These are phyloP conservation scores for Tachysurus vachellii DNA, from an alignment of 2,113 vertebrate species.

Conservation along the genomic window DNA sequence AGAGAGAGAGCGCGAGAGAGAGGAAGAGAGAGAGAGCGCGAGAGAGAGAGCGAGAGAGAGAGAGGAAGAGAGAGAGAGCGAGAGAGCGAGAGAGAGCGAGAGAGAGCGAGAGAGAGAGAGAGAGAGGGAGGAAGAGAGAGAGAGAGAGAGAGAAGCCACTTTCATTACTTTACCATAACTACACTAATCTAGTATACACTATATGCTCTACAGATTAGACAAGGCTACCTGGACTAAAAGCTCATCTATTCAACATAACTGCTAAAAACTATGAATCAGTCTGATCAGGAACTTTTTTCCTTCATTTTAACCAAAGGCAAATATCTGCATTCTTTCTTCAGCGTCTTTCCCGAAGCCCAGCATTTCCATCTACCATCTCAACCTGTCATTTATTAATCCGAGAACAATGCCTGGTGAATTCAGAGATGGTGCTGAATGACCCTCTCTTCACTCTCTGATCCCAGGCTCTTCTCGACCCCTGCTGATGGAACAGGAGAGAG, in stretches of 20 bases:
- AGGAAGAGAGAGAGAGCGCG: too few relatives aligned
- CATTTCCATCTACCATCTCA: background rate
- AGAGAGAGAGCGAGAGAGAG: too few relatives aligned
- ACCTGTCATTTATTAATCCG: slow-evolving; percentile 18
- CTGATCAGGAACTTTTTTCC: background rate
- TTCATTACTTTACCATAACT: background rate
- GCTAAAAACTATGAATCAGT: background rate
- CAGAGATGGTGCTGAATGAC: slow-evolving; percentile 4
- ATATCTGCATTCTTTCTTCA: background rate
- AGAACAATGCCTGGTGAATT: background rate
- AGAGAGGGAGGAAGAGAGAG: too few relatives aligned
- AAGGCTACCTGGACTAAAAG: background rate
- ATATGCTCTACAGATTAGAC: background rate
- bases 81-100: background rate
- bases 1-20: too few relatives aligned
- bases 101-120: too few relatives aligned
- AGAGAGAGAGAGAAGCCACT: background rate
- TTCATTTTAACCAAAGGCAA: background rate
- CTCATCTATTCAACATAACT: background rate
- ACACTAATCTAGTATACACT: background rate
- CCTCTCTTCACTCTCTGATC: slow-evolving; percentile 33
- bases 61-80: too few relatives aligned
- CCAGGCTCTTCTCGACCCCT: slow-evolving; percentile 51
- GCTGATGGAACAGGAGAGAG: slow-evolving; percentile 49
- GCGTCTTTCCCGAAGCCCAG: background rate